phyloP scores from a whole-genome alignment of 2,888 invertebrate species.

The Mechanitis messenoides region DNA sequence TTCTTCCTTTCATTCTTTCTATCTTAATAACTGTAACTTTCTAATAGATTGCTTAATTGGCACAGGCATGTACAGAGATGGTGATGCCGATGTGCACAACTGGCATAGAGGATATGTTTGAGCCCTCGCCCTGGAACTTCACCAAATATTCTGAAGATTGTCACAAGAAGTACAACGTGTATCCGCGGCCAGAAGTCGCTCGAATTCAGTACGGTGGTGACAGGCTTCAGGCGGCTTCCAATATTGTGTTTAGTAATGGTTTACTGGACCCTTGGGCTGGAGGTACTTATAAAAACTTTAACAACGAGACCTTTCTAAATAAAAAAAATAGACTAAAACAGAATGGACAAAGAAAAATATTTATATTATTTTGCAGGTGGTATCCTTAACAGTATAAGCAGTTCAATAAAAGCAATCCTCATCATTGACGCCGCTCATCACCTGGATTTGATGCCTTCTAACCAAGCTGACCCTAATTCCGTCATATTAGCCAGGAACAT shows the following conservation, averaged over 20 bases:
- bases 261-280: slow-evolving; percentile 91
- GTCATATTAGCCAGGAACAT: slow-evolving; percentile 79
- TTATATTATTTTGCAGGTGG: slow-evolving; percentile 65
- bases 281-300: slow-evolving; percentile 55
- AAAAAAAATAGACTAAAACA: background rate
- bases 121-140: slow-evolving; percentile 84
- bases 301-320: background rate
- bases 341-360: too few relatives aligned
- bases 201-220: slow-evolving; percentile 88
- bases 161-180: slow-evolving; percentile 80
- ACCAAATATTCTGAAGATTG: slow-evolving; percentile 81
- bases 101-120: slow-evolving; percentile 89
- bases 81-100: slow-evolving; percentile 94
- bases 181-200: slow-evolving; percentile 81
- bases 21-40: too few relatives aligned
- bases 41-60: background rate
- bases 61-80: slow-evolving; percentile 95
- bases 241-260: slow-evolving; percentile 90
- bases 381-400: slow-evolving; percentile 81
- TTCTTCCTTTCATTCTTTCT: background rate
- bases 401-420: slow-evolving; percentile 80
- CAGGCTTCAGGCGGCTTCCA: slow-evolving; percentile 80
- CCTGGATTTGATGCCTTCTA: slow-evolving; percentile 83
- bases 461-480: slow-evolving; percentile 80
- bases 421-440: slow-evolving; percentile 92